phyloP scores from a whole-genome alignment of 2,888 invertebrate genomes.

The Drosophila neotestacea region DNA sequence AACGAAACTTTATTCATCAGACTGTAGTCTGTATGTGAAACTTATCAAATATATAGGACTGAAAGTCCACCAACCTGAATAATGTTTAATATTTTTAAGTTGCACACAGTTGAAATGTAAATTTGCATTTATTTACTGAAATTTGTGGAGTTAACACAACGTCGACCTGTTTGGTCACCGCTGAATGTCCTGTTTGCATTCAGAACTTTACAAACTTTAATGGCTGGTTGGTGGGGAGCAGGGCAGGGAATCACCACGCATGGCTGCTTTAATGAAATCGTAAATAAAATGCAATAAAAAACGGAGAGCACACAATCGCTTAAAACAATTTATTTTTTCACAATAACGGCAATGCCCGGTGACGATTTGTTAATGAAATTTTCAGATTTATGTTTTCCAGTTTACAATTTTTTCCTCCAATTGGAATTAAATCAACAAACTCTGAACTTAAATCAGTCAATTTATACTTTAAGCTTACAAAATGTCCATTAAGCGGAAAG shows the following conservation, averaged over 20 bases:
- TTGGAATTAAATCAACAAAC: constrained; percentile 10
- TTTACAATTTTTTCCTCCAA: constrained; percentile 3
- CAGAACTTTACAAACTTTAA: constrained; percentile 22
- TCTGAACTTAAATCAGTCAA: constrained; percentile 2
- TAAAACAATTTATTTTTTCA: constrained; percentile 59
- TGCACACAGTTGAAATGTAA: constrained; percentile 34
- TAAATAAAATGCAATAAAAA: constrained; percentile 54
- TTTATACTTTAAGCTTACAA: constrained; percentile 7
- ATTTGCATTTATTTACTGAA: constrained; percentile 39
- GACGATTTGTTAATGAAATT: constrained; percentile 69
- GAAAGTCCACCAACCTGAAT: constrained; percentile 37
- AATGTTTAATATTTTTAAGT: constrained; percentile 46
- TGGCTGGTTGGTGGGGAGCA: background rate
- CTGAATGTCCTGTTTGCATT: constrained; percentile 33
- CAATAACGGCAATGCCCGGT: constrained; percentile 29
- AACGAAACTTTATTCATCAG: constrained; percentile 5
- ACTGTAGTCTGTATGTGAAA: constrained; percentile 16
- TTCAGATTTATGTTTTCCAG: constrained; percentile 49
- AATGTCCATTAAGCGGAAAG: background rate
- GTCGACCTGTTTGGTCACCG: constrained; percentile 23
- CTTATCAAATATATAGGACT: constrained; percentile 50
- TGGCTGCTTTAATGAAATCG: constrained; percentile 62
- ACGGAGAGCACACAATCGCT: constrained; percentile 27
- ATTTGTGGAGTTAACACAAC: constrained; percentile 37
- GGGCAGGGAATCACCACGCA: constrained; percentile 21